Conservation (phyloP, 2,888 invertebrate species). For the Cenopis cana region DNA sequence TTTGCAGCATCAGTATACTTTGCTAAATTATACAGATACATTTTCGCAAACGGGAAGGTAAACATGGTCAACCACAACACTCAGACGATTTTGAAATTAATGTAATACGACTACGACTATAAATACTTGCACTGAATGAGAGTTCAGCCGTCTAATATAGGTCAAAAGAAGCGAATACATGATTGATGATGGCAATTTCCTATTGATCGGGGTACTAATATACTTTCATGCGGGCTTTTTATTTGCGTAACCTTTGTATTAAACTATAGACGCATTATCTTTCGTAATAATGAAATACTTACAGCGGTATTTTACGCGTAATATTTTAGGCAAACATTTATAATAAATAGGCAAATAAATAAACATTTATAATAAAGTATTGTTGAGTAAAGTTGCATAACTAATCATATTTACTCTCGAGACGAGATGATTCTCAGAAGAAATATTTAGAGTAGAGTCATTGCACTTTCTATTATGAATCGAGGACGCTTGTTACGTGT, state of each 20-base stretch:
- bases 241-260: conserved; percentile 58
- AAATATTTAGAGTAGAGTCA: conserved; percentile 51
- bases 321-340: conserved; percentile 4
- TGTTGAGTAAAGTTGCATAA: background rate
- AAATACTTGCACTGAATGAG: conserved; percentile 34
- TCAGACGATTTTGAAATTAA: conserved; percentile 31
- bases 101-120: conserved; percentile 23
- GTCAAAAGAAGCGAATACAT: conserved; percentile 65
- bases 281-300: background rate
- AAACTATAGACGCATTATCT: conserved; percentile 35
- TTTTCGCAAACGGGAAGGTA: no score
- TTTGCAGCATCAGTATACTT: conserved; percentile 13
- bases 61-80: no score
- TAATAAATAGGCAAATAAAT: background rate
- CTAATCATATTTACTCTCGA: background rate
- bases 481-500: conserved; percentile 50
- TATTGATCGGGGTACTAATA: conserved; percentile 58
- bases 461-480: conserved; percentile 56
- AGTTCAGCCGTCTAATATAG: conserved; percentile 52
- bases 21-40: background rate
- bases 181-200: conserved; percentile 75
- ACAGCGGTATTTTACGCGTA: background rate
- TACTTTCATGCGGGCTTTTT: conserved; percentile 54
- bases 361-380: background rate
- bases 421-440: conserved; percentile 30